Base-by-base conservation (phyloP, 2,888 invertebrate species). In the Ennomos erosarius region DNA sequence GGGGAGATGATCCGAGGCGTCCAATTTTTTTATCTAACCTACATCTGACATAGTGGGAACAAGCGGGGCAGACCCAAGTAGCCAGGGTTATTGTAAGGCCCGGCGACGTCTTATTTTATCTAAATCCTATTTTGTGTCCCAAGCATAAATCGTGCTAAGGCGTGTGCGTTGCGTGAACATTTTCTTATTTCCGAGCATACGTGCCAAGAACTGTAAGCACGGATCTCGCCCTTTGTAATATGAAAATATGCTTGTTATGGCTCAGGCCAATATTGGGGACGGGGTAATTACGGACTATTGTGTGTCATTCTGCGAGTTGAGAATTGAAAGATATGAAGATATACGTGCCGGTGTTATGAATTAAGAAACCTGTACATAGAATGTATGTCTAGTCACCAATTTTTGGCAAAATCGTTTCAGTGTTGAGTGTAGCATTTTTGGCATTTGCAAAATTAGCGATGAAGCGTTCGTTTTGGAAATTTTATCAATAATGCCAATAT, bases 41-140 rank as follows among this genome's bases (percentile, higher is more conserved):
- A 16, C 37, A n/a, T 13, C 33, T 9, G 11, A 47, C 34, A 50
- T 39, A 42, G 36, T 52, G 34, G 37, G 33, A 37, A 51, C 51
- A 47, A 34, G 10, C 47, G 76, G 16, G 74, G 66, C 73, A 71
- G 75, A 73, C 68, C 71, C 75, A 73, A 73, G 74, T 73, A 72
- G 59, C 53, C 53, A 56, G 73, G 70, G 70, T 73, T 79, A 71
- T 75, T 75, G 78, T 76, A 77, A 76, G 76, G 81, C 76, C 79
- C 80, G 78, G 81, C 82, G 78, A 80, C 78, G 74, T 83, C 82
- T 84, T 88, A 87, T 88, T 85, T 88, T 87, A 88, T 87, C 89
- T 86, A 87, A 90, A 89, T 89, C 89, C 87, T 87, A 88, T 88
- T 87, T 85, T 87, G 87, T 90, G 88, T 87, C 84, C 86, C 87